phyloP scores from a whole-genome alignment of 2,888 invertebrate genomes.

The Temnothorax ravouxi region DNA sequence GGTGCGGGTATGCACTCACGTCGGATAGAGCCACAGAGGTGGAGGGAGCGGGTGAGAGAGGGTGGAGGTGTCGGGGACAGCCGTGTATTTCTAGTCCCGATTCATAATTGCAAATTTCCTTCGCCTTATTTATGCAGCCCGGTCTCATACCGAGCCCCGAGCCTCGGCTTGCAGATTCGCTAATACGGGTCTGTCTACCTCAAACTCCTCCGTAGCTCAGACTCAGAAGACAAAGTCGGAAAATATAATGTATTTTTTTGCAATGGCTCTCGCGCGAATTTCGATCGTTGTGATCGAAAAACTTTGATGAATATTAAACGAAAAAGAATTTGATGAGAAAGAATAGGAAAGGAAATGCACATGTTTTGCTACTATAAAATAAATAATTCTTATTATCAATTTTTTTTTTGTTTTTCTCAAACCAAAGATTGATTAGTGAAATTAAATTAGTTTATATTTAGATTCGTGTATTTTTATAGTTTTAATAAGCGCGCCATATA shows the following conservation, averaged over 20 bases:
- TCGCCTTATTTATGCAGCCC: conserved; percentile 86
- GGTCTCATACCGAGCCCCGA: conserved; percentile 66
- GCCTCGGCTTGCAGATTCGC: conserved; percentile 56
- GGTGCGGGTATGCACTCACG: conserved; percentile 73
- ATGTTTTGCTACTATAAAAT: not conserved
- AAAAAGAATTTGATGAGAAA: not conserved
- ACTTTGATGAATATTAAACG: not conserved
- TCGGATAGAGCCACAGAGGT: conserved; percentile 42
- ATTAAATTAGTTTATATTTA: not conserved
- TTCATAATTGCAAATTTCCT: conserved; percentile 87
- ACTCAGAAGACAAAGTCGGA: conserved; percentile 33
- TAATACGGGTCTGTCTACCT: conserved; percentile 68
- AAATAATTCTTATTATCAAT: not conserved
- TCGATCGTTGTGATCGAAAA: conserved; percentile 10
- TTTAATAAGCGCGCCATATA: not conserved
- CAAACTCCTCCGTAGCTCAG: conserved; percentile 20
- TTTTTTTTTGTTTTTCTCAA: not conserved
- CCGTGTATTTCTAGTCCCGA: conserved; percentile 85
- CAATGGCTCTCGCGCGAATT: not conserved
- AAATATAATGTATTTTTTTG: conserved; percentile 40
- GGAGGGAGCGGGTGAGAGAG: conserved; percentile 34
- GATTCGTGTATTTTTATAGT: not conserved
- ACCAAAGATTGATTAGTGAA: not conserved
- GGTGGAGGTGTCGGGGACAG: conserved; percentile 68
- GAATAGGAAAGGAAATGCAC: not conserved